Conservation (phyloP, 2,797 vertebrate species). For the Hydrolagus colliei region DNA sequence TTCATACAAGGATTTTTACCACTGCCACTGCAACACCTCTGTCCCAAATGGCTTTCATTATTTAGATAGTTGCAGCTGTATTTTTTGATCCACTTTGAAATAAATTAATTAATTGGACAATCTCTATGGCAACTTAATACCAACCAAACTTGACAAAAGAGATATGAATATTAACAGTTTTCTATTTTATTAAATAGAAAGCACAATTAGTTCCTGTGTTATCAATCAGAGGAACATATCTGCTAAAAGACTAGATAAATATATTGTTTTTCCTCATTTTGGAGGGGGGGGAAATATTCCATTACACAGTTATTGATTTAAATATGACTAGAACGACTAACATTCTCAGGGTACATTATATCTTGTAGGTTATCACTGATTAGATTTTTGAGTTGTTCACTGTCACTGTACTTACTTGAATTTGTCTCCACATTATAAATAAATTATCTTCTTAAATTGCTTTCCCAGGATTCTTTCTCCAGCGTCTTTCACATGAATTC, state of each 20-base stretch:
- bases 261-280: background rate
- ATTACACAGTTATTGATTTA: background rate
- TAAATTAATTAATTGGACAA: background rate
- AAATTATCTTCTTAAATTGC: background rate
- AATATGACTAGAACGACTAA: background rate
- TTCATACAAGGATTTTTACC: background rate
- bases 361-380: background rate
- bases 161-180: background rate
- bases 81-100: background rate
- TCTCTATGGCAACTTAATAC: background rate
- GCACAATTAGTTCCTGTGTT: background rate
- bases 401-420: background rate
- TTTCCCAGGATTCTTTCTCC: conserved; percentile 84
- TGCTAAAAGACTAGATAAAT: background rate
- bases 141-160: background rate
- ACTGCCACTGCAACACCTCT: background rate
- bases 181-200: background rate
- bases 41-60: background rate
- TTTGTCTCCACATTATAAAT: background rate
- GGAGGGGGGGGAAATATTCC: background rate
- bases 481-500: conserved; percentile 93
- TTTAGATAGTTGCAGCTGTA: background rate
- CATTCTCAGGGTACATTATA: background rate
- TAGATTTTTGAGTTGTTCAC: background rate
- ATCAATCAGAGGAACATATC: background rate